phyloP scores from a whole-genome alignment of 1,140 invertebrate species.

The Chrysomallon squamiferum region DNA sequence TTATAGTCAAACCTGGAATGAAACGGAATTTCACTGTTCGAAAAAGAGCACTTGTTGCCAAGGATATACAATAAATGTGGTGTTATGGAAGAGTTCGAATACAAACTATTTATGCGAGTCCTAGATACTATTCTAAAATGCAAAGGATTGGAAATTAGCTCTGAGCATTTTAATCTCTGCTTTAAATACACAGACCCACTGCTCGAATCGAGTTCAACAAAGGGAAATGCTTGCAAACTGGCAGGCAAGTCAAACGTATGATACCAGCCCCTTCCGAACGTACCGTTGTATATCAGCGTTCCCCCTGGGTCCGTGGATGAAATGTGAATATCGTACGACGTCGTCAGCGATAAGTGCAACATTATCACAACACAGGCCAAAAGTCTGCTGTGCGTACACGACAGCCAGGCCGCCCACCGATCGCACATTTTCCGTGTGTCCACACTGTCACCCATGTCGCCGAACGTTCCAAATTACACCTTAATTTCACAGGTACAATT shows the following conservation, averaged over 20 bases:
- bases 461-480: too few relatives aligned
- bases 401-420: neutral
- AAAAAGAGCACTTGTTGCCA: constrained; percentile 23
- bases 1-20: neutral
- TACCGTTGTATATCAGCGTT: constrained; percentile 40
- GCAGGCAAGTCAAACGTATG: constrained; percentile 63
- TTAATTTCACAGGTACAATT: too few relatives aligned
- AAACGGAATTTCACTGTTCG: neutral
- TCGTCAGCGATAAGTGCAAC: neutral
- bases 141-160: constrained; percentile 15
- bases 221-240: constrained; percentile 8
- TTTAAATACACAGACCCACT: constrained; percentile 30
- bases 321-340: constrained; percentile 15
- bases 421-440: neutral
- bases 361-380: neutral
- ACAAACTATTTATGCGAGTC: constrained; percentile 8
- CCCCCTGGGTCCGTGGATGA: constrained; percentile 17
- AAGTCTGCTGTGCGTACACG: neutral
- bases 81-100: constrained; percentile 19
- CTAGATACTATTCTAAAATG: constrained; percentile 22
- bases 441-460: too few relatives aligned
- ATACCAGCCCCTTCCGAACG: constrained; percentile 36
- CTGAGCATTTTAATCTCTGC: constrained; percentile 15
- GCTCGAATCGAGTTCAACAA: constrained; percentile 24
- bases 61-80: constrained; percentile 31